A percentile compares a stretch with the other conserved stretches of the same genome.
Evolutionary conservation across 2,797 vertebrate genomes (phyloP).

Genomic region (Pogoniulus pusillus): DNA sequence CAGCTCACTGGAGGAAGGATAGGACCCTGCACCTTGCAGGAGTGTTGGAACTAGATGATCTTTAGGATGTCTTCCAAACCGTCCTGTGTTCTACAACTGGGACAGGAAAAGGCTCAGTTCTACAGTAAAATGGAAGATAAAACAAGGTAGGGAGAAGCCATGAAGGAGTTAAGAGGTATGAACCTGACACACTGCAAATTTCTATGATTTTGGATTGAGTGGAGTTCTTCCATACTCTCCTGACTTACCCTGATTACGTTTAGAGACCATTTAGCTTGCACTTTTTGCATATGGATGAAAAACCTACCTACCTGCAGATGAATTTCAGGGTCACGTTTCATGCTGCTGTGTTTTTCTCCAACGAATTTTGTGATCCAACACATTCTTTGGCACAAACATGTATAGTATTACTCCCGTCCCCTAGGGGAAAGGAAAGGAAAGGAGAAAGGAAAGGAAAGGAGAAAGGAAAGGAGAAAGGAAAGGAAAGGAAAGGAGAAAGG

Average conservation of each 20-base stretch:
- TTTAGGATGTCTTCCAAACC: background rate
- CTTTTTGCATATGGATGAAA: background rate
- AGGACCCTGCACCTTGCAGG: background rate
- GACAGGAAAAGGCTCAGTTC: background rate
- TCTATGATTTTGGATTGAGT: background rate
- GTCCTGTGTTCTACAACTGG: background rate
- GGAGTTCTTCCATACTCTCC: background rate
- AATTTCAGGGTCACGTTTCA: background rate
- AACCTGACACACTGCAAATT: background rate
- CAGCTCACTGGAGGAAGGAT: background rate
- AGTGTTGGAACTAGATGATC: background rate
- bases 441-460: background rate
- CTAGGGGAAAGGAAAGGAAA: background rate
- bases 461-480: too few species aligned
- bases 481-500: too few species aligned
- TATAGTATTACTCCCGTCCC: background rate
- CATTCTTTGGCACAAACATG: background rate
- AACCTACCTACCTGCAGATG: background rate
- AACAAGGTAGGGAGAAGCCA: background rate
- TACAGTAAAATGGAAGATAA: background rate
- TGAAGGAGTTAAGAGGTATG: background rate
- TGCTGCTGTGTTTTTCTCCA: background rate
- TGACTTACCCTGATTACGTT: background rate
- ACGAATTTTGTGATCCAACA: background rate
- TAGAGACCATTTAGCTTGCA: background rate